These are phyloP conservation scores for Phyllotreta striolata DNA, from an alignment of 2,888 invertebrate genomes.

Conservation along the genomic window DNA sequence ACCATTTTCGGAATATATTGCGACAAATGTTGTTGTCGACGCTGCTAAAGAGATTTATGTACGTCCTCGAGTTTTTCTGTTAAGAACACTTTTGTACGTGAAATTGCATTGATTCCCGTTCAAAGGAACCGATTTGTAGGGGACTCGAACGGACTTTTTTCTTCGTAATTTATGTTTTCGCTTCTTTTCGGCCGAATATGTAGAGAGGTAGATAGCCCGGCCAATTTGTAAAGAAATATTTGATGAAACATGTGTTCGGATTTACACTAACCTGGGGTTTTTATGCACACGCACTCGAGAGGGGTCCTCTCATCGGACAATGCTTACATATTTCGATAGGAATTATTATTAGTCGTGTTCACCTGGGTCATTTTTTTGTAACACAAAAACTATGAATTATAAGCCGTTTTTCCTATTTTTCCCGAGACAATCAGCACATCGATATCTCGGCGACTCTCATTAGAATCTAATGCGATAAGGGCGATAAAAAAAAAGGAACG, in stretches of 20 bases:
- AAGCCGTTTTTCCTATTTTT: too few species aligned
- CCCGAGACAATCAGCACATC: too few species aligned
- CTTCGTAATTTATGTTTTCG: constrained; percentile 39
- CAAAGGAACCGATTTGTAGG: constrained; percentile 44
- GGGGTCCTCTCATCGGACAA: constrained; percentile 3
- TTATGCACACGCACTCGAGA: constrained; percentile 9
- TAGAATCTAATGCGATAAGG: constrained; percentile 10
- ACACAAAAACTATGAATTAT: too few species aligned
- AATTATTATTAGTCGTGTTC: too few species aligned
- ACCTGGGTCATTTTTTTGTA: too few species aligned
- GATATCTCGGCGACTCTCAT: too few species aligned
- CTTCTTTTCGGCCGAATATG: constrained; percentile 32
- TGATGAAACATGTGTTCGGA: constrained; percentile 23
- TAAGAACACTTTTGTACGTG: constrained; percentile 48
- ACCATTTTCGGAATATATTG: constrained; percentile 50
- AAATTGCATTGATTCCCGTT: constrained; percentile 48
- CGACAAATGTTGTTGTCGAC: constrained; percentile 51
- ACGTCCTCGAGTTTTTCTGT: constrained; percentile 46
- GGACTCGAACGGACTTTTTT: constrained; percentile 36
- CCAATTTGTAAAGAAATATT: constrained; percentile 28
- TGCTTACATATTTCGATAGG: not conserved
- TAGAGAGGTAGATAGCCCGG: constrained; percentile 25
- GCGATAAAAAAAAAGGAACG: constrained; percentile 23
- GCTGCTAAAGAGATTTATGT: constrained; percentile 50
- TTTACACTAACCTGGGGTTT: constrained; percentile 1